Evolutionary conservation across 2,888 invertebrate genomes (phyloP).

Genomic region (Xestia rhomboidea): DNA sequence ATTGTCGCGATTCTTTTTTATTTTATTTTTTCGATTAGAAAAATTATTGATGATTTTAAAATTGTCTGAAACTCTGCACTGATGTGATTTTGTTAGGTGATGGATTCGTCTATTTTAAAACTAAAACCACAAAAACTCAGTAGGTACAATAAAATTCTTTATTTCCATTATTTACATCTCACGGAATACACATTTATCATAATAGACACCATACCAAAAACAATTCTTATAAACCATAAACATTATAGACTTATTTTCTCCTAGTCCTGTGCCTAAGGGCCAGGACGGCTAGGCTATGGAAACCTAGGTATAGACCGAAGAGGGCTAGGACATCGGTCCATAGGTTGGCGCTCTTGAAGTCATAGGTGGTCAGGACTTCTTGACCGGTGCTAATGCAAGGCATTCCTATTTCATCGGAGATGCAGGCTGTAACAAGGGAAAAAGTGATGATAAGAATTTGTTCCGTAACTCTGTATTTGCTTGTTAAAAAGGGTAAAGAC

Average conservation of each 20-base stretch:
- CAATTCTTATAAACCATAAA: constrained; percentile 14
- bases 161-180: constrained; percentile 71
- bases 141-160: constrained; percentile 57
- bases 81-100: neutral
- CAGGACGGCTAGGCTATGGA: constrained; percentile 93
- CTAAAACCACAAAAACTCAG: constrained; percentile 19
- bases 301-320: constrained; percentile 91
- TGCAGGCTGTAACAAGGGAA: constrained; percentile 47
- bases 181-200: constrained; percentile 56
- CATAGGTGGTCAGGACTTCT: constrained; percentile 93
- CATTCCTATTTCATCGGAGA: constrained; percentile 81
- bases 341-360: constrained; percentile 92
- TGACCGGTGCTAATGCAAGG: constrained; percentile 94
- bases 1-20: neutral
- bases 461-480: neutral
- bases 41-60: neutral
- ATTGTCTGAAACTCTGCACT: neutral
- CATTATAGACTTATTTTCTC: constrained; percentile 84
- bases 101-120: neutral
- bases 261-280: constrained; percentile 92
- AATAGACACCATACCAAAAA: constrained; percentile 69
- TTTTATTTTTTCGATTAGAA: too few species aligned
- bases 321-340: constrained; percentile 92
- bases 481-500: too few species aligned
- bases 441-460: neutral